Percentiles rank a stretch among this genome's conserved stretches.
Evolutionary conservation across 2,888 invertebrate species (phyloP).

Genomic region (Anthophora plumipes): DNA sequence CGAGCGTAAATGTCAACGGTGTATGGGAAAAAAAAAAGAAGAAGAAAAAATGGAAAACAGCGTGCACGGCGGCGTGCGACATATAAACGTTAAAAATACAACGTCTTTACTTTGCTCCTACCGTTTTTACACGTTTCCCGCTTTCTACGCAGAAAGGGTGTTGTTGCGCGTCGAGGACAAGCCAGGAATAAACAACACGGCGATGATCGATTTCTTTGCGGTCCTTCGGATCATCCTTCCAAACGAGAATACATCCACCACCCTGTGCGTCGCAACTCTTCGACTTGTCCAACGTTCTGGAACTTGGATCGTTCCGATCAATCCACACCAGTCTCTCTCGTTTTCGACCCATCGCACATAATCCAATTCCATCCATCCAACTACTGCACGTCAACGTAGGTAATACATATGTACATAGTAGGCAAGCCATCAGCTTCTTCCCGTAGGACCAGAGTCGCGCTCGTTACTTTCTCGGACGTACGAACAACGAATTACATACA

Average conservation of each 20-base stretch:
- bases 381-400: too few relatives aligned
- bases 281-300: too few relatives aligned
- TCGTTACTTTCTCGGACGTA: too few relatives aligned
- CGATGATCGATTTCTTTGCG: slow-evolving; percentile 31
- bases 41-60: neutral
- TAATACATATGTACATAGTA: too few relatives aligned
- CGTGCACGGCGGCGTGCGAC: neutral
- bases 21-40: neutral
- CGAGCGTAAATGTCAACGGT: neutral
- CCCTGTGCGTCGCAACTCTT: too few relatives aligned
- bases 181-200: slow-evolving; percentile 20
- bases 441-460: too few relatives aligned
- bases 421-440: too few relatives aligned
- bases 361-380: too few relatives aligned
- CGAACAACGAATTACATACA: too few relatives aligned
- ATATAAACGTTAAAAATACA: slow-evolving; percentile 33
- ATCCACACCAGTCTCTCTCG: too few relatives aligned
- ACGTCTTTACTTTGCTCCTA: neutral
- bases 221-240: neutral
- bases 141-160: slow-evolving; percentile 22
- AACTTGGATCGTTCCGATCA: too few relatives aligned
- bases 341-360: too few relatives aligned
- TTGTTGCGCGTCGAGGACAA: slow-evolving; percentile 15
- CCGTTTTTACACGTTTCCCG: slow-evolving; percentile 3
- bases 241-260: neutral